phyloP scores from a whole-genome alignment of 64 coral and sea anemone species.

The Acropora yongei region DNA sequence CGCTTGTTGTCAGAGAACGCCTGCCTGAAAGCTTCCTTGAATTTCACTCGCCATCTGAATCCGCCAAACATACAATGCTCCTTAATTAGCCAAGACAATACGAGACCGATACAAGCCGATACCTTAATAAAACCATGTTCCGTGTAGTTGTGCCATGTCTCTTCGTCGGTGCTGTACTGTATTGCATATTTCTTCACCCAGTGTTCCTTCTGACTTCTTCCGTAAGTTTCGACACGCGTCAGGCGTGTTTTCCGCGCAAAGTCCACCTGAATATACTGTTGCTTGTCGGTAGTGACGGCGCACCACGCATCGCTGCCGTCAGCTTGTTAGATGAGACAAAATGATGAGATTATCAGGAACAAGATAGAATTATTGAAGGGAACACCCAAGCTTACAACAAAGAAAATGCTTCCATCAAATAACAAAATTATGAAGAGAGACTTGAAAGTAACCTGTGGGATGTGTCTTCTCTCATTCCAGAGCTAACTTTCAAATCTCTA shows the following conservation, averaged over 20 bases:
- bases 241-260: conserved; percentile 70
- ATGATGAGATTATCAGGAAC: not conserved
- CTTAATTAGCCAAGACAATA: no score
- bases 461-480: no score
- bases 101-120: no score
- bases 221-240: conserved; percentile 53
- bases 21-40: no score
- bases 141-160: conserved; percentile 66
- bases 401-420: no score
- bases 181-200: conserved; percentile 78
- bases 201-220: conserved; percentile 59
- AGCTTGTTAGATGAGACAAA: not conserved
- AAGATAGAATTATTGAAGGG: not conserved
- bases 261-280: conserved; percentile 84
- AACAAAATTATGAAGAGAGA: no score
- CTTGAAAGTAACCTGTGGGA: no score
- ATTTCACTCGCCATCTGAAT: no score
- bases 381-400: not conserved
- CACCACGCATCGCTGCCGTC: conserved; percentile 79
- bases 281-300: conserved; percentile 26
- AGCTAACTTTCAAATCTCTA: no score
- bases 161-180: conserved; percentile 79
- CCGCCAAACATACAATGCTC: no score
- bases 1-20: no score
- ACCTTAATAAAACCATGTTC: conserved; percentile 86